Evolutionary conservation across 2,797 vertebrate genomes (phyloP).

Genomic region (Leptodactylus fallax): DNA sequence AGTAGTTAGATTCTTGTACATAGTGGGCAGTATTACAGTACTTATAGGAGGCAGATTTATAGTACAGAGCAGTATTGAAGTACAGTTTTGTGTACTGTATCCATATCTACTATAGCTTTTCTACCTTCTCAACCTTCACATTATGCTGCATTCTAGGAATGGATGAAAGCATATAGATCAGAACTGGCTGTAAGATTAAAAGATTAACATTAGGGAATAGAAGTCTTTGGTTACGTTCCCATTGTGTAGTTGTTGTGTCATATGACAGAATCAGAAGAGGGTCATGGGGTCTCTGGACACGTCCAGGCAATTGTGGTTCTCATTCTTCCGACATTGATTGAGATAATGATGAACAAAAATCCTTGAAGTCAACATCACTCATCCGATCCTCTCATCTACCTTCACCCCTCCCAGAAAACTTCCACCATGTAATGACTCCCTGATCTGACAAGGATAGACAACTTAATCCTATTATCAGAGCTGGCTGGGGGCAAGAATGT

Average conservation of each 20-base stretch:
- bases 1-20: too few relatives aligned
- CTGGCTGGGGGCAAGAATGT: conserved; percentile 8
- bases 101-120: neutral
- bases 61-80: neutral
- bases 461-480: conserved; percentile 57
- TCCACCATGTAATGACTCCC: conserved; percentile 31
- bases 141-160: neutral
- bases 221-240: neutral
- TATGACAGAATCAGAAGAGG: conserved; percentile 2
- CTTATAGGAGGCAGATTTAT: neutral
- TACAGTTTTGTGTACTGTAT: neutral
- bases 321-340: conserved; percentile 38
- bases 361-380: conserved; percentile 35
- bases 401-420: neutral
- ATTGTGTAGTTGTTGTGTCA: conserved; percentile 18
- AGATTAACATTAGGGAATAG: conserved; percentile 1
- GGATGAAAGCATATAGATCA: neutral
- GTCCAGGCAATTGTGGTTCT: conserved; percentile 30
- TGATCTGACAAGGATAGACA: conserved; percentile 45
- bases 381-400: conserved; percentile 3
- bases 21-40: neutral
- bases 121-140: neutral
- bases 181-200: neutral
- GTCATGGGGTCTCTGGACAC: conserved; percentile 27
- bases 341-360: conserved; percentile 52